These are phyloP conservation scores for Acrossocheilus wenchowensis DNA, from an alignment of 2,797 vertebrate species.

Conservation along the genomic window DNA sequence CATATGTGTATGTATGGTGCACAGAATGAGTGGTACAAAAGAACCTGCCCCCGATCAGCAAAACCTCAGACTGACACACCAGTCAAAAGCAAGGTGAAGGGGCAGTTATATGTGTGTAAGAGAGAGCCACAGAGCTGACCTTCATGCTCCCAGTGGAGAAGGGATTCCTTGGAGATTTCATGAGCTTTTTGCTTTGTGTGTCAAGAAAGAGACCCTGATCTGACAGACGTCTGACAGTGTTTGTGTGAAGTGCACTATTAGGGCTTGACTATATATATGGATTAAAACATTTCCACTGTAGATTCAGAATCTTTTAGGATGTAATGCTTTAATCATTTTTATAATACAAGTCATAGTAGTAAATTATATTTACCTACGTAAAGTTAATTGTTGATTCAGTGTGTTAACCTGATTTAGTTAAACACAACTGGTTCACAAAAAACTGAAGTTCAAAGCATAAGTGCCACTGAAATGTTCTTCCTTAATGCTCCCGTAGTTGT, in stretches of 20 bases:
- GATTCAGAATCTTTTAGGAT: background rate
- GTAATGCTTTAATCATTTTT: background rate
- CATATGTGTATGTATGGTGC: constrained; percentile 2
- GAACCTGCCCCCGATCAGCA: background rate
- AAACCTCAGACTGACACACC: constrained; percentile 39
- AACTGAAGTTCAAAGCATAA: background rate
- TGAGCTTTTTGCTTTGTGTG: constrained; percentile 22
- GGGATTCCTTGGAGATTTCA: constrained; percentile 34
- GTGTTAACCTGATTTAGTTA: background rate
- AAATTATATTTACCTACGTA: background rate
- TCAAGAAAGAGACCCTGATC: constrained; percentile 43
- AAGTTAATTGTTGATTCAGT: background rate
- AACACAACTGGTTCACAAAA: background rate
- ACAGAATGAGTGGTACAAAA: background rate
- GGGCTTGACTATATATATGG: background rate
- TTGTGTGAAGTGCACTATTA: background rate
- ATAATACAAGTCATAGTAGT: background rate
- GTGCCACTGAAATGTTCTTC: background rate
- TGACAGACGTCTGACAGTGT: constrained; percentile 44
- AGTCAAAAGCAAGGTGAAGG: constrained; percentile 39
- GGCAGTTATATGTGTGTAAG: constrained; percentile 17
- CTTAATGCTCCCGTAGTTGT: background rate
- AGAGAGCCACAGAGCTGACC: constrained; percentile 24
- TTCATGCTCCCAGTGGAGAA: constrained; percentile 19
- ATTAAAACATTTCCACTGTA: background rate